Base-by-base conservation (phyloP, 2,888 invertebrate genomes). In the Caenorhabditis becei region DNA sequence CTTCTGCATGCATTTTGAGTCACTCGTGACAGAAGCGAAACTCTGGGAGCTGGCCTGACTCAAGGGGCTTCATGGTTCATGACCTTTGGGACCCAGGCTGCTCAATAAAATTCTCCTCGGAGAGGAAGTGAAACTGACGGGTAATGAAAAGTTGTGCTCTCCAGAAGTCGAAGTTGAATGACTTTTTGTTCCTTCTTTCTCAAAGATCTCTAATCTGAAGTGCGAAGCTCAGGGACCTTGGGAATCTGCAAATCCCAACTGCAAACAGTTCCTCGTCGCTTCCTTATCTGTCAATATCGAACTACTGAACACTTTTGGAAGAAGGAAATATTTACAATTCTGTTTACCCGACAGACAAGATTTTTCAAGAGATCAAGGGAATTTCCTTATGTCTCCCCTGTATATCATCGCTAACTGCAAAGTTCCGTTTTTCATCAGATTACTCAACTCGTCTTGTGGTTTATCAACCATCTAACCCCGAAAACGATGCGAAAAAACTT, bases 381-480 rank as follows among this genome's bases (percentile, higher is more conserved):
- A 18, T 61, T 47, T 59, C 58, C n/a, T 24, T 32, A 58, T 32
- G 23, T 59, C 35, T 59, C 37, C 69, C 44, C 18, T n/a, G n/a
- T n/a, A n/a, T n/a, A n/a, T n/a, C n/a, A n/a, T n/a, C n/a, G n/a
- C n/a, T n/a, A 41, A 32, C 24, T 8, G 47, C 47, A 47, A 47
- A 47, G 47, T 66, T 74, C 65, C 75, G 58, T 74, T 74, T 75
- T 66, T 66, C 75, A 66, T 66, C 75, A 75, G 59, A 66, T 75
- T 75, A 74, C 65, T 65, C 32, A 16, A 53, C 59, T 37, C 59
- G 37, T 61, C 32, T 51, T 41, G 11, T 58, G 23, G 37, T 41
- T 63, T 71, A 62, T 54, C 62, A 65, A 28, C 28, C 32, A 63
- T 47, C 54, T 54, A 24, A 41, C 26, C 51, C 32, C 47, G 37